Percentiles rank a stretch among this genome's conserved stretches.
Conservation (phyloP, 2,113 vertebrate genomes). For the Parotia lawesii region DNA sequence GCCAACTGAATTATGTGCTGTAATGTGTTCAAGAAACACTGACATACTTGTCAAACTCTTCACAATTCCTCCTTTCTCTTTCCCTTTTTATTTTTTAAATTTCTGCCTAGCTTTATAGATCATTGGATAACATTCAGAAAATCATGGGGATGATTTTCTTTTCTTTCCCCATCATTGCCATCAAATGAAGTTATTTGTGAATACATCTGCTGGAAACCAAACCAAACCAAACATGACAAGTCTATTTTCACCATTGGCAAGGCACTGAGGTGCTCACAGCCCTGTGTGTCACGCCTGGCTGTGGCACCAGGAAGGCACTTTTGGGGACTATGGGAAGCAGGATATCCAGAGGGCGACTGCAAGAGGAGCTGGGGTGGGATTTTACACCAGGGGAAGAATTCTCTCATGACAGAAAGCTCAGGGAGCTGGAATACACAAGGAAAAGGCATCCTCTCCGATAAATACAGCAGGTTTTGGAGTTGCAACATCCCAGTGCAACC, state of each 20-base stretch:
- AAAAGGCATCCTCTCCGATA: background rate
- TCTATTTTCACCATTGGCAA: conserved; percentile 14
- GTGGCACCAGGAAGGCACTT: background rate
- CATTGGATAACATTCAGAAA: conserved; percentile 27
- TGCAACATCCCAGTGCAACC: background rate
- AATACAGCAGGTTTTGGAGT: background rate
- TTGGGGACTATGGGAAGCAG: background rate
- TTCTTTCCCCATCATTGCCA: conserved; percentile 39
- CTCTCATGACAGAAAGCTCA: background rate
- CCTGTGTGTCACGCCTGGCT: background rate
- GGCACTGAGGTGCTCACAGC: background rate
- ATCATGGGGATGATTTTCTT: conserved; percentile 30
- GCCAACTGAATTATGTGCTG: conserved; percentile 1
- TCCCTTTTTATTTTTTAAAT: background rate
- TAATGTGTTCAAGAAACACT: conserved; percentile 29
- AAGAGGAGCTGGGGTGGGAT: background rate
- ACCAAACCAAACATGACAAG: conserved; percentile 38
- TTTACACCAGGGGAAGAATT: background rate
- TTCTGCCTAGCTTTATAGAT: conserved; percentile 21
- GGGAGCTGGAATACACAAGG: background rate
- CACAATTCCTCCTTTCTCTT: background rate
- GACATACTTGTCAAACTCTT: conserved; percentile 39
- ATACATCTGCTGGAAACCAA: conserved; percentile 26
- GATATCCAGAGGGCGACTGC: background rate
- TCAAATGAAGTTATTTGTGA: conserved; percentile 46